Conservation (phyloP, 2,797 vertebrate species). For the Limosa lapponica region DNA sequence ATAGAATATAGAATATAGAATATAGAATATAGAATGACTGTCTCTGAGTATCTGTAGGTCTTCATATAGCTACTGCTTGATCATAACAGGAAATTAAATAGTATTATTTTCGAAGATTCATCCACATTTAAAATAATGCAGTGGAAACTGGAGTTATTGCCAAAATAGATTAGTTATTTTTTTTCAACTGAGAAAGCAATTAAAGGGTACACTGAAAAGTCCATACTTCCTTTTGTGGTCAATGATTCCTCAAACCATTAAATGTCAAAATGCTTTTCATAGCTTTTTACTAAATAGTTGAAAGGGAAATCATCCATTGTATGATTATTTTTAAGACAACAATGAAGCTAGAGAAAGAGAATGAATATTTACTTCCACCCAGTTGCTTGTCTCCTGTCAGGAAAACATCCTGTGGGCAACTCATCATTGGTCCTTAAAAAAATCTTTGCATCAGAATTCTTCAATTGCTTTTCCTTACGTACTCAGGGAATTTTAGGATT, state of each 20-base stretch:
- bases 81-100: neutral
- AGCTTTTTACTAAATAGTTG: neutral
- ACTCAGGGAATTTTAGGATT: neutral
- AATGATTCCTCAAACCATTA: neutral
- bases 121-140: neutral
- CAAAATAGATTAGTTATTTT: neutral
- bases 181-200: neutral
- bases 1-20: too few relatives aligned
- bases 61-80: neutral
- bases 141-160: neutral
- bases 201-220: neutral
- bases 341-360: neutral
- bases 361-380: neutral
- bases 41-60: neutral
- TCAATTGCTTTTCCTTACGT: neutral
- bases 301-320: neutral
- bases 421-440: conserved; percentile 15
- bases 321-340: conserved; percentile 22
- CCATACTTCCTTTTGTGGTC: neutral
- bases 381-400: neutral
- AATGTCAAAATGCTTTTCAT: conserved; percentile 39
- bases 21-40: too few relatives aligned
- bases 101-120: neutral
- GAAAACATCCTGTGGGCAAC: neutral
- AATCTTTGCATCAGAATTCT: neutral